These are phyloP conservation scores for Ophion ellenae DNA, from an alignment of 2,888 invertebrate genomes.

Conservation along the genomic window DNA sequence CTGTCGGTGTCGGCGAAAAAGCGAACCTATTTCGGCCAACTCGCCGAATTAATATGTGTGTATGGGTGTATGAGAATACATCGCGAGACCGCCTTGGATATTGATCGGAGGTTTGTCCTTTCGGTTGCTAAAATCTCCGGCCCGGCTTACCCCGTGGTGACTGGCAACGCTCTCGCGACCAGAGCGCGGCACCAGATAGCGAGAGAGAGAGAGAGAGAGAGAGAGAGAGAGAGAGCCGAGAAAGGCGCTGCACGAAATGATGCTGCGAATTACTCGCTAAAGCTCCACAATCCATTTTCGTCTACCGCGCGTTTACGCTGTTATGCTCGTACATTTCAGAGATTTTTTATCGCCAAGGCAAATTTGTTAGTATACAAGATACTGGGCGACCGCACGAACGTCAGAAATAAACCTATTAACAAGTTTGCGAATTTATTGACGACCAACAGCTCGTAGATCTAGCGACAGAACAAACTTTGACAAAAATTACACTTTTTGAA, in stretches of 20 bases:
- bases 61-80: slow-evolving; percentile 3
- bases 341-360: too few relatives aligned
- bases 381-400: too few relatives aligned
- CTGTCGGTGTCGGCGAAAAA: neutral
- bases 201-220: neutral
- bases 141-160: slow-evolving; percentile 55
- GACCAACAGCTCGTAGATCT: neutral
- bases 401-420: too few relatives aligned
- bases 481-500: neutral
- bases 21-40: slow-evolving; percentile 36
- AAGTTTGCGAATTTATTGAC: too few relatives aligned
- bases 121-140: slow-evolving; percentile 63
- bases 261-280: neutral
- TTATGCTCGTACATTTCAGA: neutral
- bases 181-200: neutral
- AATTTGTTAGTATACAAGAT: neutral
- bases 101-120: slow-evolving; percentile 67
- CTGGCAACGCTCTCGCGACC: slow-evolving; percentile 52
- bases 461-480: neutral
- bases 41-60: slow-evolving; percentile 52
- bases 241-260: neutral
- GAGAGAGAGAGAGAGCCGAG: neutral
- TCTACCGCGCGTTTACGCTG: neutral
- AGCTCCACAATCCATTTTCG: slow-evolving; percentile 22
- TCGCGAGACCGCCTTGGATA: slow-evolving; percentile 57